Evolutionary conservation across 2,797 vertebrate species (phyloP).

Genomic region (Catostomus latipinnis): DNA sequence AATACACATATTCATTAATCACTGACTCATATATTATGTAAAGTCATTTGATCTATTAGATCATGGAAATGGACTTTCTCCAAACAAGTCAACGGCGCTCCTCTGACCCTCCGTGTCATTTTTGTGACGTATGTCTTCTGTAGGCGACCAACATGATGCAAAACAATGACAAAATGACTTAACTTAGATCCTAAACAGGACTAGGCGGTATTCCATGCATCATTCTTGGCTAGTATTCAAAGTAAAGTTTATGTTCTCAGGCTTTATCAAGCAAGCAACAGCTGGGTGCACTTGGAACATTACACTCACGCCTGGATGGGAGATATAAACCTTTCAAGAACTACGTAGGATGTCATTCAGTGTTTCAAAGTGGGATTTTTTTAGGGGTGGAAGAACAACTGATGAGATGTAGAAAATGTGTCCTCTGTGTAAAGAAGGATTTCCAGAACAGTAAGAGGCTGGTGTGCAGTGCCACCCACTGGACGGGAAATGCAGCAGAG

Average conservation of each 20-base stretch:
- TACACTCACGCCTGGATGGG: slow-evolving; percentile 11
- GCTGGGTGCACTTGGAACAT: slow-evolving; percentile 24
- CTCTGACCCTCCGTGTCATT: slow-evolving; percentile 17
- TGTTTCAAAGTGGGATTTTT: too few species aligned
- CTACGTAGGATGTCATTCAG: slow-evolving; percentile 1
- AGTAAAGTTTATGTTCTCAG: slow-evolving; percentile 38
- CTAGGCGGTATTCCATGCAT: slow-evolving; percentile 44
- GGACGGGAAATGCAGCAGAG: slow-evolving; percentile 45
- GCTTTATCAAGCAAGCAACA: slow-evolving; percentile 30
- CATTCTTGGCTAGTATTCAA: slow-evolving; percentile 26
- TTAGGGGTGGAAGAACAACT: too few species aligned
- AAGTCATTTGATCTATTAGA: slow-evolving; percentile 11
- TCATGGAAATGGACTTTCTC: slow-evolving; percentile 4
- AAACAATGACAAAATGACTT: slow-evolving; percentile 45
- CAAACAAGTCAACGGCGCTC: too few species aligned
- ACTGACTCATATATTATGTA: slow-evolving; percentile 11
- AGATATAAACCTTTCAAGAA: slow-evolving; percentile 39
- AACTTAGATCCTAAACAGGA: slow-evolving; percentile 27
- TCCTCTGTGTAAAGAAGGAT: too few species aligned
- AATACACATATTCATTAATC: neutral
- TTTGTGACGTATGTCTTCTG: slow-evolving; percentile 13
- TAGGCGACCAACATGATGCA: slow-evolving; percentile 35
- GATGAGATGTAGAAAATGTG: neutral
- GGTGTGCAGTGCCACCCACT: slow-evolving; percentile 71
- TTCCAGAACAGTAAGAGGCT: slow-evolving; percentile 4